A percentile compares a stretch with the other conserved stretches of the same genome.
Evolutionary conservation across 2,113 vertebrate genomes (phyloP).

Genomic region (Oreotrochilus melanogaster): DNA sequence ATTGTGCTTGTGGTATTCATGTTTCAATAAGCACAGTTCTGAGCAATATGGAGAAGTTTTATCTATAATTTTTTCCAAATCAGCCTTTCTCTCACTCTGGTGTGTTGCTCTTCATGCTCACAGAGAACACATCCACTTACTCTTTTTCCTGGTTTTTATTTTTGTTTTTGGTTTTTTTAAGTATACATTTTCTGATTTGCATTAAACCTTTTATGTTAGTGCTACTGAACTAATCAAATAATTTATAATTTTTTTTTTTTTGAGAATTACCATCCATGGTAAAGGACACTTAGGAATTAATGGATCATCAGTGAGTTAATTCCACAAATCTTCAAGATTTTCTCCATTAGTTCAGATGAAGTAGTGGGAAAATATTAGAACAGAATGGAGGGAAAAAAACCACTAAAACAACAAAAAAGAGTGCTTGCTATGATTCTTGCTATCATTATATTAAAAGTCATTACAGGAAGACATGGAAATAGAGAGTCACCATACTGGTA

Average conservation of each 20-base stretch:
- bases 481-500: not conserved
- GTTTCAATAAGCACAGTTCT: not conserved
- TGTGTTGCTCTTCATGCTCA: not conserved
- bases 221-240: not conserved
- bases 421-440: not conserved
- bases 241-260: too few species aligned
- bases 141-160: not conserved
- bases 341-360: not conserved
- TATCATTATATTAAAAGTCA: not conserved
- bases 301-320: not conserved
- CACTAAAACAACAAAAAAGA: not conserved
- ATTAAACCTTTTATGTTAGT: not conserved
- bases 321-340: not conserved
- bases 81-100: rapidly evolving
- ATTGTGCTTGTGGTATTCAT: rapidly evolving
- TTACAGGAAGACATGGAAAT: not conserved
- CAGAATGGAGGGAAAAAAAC: not conserved
- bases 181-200: not conserved
- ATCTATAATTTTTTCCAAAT: not conserved
- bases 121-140: not conserved
- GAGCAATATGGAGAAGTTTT: not conserved
- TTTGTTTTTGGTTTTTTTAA: not conserved
- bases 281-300: not conserved
- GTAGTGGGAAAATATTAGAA: not conserved
- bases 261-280: too few species aligned